These are phyloP conservation scores for Limnephilus marmoratus DNA, from an alignment of 2,888 invertebrate genomes.

Conservation along the genomic window DNA sequence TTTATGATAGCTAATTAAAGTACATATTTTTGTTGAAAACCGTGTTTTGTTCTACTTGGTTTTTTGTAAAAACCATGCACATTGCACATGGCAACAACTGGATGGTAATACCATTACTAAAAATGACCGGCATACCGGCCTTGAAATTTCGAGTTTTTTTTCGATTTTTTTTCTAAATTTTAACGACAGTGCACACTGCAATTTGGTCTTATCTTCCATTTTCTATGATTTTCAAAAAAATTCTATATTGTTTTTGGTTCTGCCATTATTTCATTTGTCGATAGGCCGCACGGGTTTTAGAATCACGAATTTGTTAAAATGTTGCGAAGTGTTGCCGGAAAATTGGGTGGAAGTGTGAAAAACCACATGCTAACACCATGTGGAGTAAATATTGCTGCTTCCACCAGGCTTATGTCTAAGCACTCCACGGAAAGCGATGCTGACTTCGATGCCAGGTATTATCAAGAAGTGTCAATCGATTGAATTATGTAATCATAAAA, in stretches of 20 bases:
- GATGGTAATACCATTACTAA: no score
- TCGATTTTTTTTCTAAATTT: background rate
- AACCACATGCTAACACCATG: conserved; percentile 68
- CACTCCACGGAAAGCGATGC: conserved; percentile 85
- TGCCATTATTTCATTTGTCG: conserved; percentile 33
- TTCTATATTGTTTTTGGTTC: conserved; percentile 1
- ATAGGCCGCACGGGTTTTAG: conserved; percentile 16
- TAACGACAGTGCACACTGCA: background rate
- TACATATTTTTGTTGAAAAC: no score
- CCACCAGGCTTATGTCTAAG: conserved; percentile 70
- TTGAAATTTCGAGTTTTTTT: no score
- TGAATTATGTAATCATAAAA: conserved; percentile 74
- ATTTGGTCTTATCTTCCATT: background rate
- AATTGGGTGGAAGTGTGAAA: conserved; percentile 65
- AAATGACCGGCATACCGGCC: no score
- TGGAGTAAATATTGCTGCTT: conserved; percentile 66
- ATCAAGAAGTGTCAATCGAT: conserved; percentile 68
- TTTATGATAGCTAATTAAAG: no score
- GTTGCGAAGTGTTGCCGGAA: conserved; percentile 55
- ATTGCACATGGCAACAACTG: no score
- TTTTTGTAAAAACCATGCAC: no score
- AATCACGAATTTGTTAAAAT: conserved; percentile 45
- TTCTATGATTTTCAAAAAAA: background rate
- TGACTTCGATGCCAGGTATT: conserved; percentile 87
- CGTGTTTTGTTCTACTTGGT: no score